Conservation (phyloP, 35 echinoderm and acorn worm species). For the Lytechinus pictus region DNA sequence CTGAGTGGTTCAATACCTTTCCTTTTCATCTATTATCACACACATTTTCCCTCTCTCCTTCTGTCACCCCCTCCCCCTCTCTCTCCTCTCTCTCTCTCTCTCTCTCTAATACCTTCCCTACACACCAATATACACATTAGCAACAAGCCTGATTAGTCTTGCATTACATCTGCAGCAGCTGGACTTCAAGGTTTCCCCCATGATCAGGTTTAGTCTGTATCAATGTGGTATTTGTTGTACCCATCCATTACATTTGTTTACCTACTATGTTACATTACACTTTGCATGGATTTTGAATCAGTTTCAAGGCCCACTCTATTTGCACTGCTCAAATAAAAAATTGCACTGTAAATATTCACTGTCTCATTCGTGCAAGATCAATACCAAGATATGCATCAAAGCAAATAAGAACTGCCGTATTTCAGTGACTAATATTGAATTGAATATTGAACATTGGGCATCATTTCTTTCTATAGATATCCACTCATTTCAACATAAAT, state of each 20-base stretch:
- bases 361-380: background rate
- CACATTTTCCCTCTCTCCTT: too few species aligned
- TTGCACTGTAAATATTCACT: background rate
- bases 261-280: conserved; percentile 12
- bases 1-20: background rate
- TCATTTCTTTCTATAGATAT: background rate
- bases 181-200: background rate
- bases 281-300: conserved; percentile 6
- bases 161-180: conserved; percentile 16
- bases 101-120: background rate
- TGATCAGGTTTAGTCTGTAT: background rate
- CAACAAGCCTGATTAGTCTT: conserved; percentile 1
- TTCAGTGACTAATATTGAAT: conserved; percentile 14
- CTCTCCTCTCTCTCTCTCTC: background rate
- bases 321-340: background rate
- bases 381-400: conserved; percentile 4
- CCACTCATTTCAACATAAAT: background rate
- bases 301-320: background rate
- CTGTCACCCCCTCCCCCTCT: background rate
- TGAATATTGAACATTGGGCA: background rate
- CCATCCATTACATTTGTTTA: conserved; percentile 1
- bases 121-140: background rate
- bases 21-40: too few species aligned
- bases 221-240: background rate
- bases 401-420: background rate